These are phyloP conservation scores for Apocheima hispidaria DNA, from an alignment of 2,888 invertebrate species.

Conservation along the genomic window DNA sequence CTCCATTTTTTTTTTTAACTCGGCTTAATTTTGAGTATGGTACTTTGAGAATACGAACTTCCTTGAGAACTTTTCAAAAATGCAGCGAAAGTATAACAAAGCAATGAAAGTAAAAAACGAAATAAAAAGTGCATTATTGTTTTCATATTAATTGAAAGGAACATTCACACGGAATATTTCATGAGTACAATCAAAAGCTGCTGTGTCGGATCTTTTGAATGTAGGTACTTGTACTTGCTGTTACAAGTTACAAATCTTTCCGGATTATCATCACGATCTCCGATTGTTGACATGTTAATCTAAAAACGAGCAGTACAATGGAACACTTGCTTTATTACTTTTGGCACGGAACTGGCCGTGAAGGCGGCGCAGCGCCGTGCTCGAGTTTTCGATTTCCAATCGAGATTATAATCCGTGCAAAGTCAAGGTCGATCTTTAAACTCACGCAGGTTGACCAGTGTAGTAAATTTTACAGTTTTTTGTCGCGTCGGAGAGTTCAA, in stretches of 20 bases:
- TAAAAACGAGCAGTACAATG: slow-evolving; percentile 58
- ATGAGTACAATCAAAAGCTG: slow-evolving; percentile 9
- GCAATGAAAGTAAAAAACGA: slow-evolving; percentile 23
- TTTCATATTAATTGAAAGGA: slow-evolving; percentile 25
- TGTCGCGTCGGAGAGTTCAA: too few relatives aligned
- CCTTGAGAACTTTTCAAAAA: slow-evolving; percentile 22
- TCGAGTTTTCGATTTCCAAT: slow-evolving; percentile 71
- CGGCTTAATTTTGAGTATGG: neutral
- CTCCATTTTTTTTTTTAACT: neutral
- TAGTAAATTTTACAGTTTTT: too few relatives aligned
- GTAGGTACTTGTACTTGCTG: slow-evolving; percentile 25
- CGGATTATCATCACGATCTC: slow-evolving; percentile 45
- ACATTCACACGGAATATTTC: slow-evolving; percentile 26
- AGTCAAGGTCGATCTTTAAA: slow-evolving; percentile 67
- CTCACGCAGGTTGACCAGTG: slow-evolving; percentile 2
- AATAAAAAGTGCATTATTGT: slow-evolving; percentile 29
- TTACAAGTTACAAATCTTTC: slow-evolving; percentile 43
- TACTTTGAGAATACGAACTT: slow-evolving; percentile 1
- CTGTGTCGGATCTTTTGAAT: slow-evolving; percentile 23
- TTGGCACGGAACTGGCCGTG: slow-evolving; percentile 64
- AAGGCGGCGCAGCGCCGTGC: slow-evolving; percentile 57
- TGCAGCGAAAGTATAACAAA: slow-evolving; percentile 26
- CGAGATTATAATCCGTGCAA: slow-evolving; percentile 58
- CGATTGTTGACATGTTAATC: slow-evolving; percentile 64
- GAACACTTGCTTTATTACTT: slow-evolving; percentile 68